These are phyloP conservation scores for Myotis findleyi DNA, from an alignment of 2,797 vertebrate species.

Conservation along the genomic window DNA sequence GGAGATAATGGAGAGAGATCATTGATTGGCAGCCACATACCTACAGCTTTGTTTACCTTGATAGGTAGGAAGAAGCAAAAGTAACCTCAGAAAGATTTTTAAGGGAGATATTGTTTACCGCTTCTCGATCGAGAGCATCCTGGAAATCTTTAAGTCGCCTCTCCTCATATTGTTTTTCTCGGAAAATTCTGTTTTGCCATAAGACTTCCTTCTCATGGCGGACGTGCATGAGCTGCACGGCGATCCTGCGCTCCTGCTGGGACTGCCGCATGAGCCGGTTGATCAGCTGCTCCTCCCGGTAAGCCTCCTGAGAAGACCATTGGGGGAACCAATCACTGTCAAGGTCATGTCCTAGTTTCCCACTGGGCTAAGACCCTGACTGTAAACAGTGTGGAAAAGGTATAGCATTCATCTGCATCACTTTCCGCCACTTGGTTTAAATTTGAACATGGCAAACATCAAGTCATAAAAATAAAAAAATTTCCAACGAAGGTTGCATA, in stretches of 20 bases:
- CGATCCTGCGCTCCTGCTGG: constrained; percentile 93
- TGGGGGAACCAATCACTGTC: background rate
- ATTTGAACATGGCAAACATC: background rate
- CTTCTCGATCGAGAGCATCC: constrained; percentile 93
- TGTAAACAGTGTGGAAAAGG: background rate
- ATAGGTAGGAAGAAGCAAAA: background rate
- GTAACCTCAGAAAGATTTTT: background rate
- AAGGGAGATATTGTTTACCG: constrained; percentile 87
- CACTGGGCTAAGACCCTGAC: background rate
- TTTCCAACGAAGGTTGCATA: background rate
- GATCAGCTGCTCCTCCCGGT: constrained; percentile 92
- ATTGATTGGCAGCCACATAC: background rate
- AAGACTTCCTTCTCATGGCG: constrained; percentile 94
- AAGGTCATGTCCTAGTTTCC: too few relatives aligned
- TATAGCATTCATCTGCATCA: background rate
- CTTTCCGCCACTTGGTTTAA: background rate
- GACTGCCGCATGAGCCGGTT: constrained; percentile 93
- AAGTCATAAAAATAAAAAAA: background rate
- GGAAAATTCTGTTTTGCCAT: constrained; percentile 92
- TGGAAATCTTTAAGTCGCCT: constrained; percentile 92
- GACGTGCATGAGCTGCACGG: constrained; percentile 93
- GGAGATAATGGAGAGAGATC: background rate
- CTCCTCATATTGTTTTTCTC: constrained; percentile 94
- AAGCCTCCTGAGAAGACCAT: constrained; percentile 87
- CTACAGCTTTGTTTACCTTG: background rate